A percentile compares a stretch with the other conserved stretches of the same genome.
Conservation (phyloP, 2,113 vertebrate genomes). For the Gymnobelideus leadbeateri region DNA sequence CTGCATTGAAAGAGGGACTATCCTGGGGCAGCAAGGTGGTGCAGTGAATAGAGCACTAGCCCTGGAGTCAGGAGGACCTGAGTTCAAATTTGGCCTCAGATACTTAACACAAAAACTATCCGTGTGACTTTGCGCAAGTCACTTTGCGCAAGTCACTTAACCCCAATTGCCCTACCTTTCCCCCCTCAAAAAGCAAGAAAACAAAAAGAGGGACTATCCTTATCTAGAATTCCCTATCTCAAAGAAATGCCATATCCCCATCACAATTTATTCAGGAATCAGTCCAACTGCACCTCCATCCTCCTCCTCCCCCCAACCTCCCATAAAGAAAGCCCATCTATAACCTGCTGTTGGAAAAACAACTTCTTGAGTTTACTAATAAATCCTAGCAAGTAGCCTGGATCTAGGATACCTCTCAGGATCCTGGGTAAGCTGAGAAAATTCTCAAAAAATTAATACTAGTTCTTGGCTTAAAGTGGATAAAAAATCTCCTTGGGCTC, state of each 20-base stretch:
- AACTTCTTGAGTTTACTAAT: background rate
- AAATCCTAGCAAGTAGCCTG: background rate
- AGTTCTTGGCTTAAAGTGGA: background rate
- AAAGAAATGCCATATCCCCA: background rate
- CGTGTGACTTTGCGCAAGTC: no score
- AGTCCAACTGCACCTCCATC: background rate
- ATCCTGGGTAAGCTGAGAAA: background rate
- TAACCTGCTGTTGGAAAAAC: background rate
- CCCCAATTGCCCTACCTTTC: no score
- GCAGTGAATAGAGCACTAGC: no score
- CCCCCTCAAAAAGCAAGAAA: no score
- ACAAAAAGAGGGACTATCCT: background rate
- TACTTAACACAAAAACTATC: no score
- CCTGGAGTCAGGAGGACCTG: no score
- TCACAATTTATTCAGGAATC: background rate
- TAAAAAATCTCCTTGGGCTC: background rate
- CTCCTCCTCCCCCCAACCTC: background rate
- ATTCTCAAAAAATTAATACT: background rate
- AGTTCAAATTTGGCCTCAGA: no score
- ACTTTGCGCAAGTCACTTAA: no score
- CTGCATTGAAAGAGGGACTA: background rate
- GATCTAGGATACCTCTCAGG: background rate
- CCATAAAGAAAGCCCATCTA: background rate
- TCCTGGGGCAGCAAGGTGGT: no score
- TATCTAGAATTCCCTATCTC: background rate